Evolutionary conservation across 2,888 invertebrate species (phyloP).

Genomic region (Hemicrepidius hirtus): DNA sequence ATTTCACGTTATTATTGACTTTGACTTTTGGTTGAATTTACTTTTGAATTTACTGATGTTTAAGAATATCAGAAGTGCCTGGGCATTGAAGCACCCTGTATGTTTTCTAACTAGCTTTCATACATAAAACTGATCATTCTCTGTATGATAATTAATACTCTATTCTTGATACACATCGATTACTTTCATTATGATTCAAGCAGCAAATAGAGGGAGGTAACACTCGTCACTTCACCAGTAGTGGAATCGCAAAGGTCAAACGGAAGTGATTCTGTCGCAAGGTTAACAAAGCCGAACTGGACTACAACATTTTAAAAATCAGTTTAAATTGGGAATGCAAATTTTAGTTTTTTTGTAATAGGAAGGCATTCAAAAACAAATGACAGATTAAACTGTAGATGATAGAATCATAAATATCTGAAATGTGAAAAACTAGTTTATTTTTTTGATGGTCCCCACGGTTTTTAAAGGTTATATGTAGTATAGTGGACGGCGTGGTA

Average conservation of each 20-base stretch:
- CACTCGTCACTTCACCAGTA: background rate
- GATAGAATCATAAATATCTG: slow-evolving; percentile 1
- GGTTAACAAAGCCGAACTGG: slow-evolving; percentile 8
- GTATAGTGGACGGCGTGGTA: slow-evolving; percentile 46
- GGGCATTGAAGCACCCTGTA: no score
- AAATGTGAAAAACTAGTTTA: slow-evolving; percentile 34
- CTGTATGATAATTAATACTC: no score
- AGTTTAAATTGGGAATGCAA: slow-evolving; percentile 20
- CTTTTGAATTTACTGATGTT: no score
- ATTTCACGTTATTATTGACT: no score
- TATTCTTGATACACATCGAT: no score
- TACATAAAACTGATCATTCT: no score
- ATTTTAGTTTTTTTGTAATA: slow-evolving; percentile 1
- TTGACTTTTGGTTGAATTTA: no score
- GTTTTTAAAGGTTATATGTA: slow-evolving; percentile 58
- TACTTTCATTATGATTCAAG: background rate
- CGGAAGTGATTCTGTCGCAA: slow-evolving; percentile 26
- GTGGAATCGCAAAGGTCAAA: slow-evolving; percentile 9
- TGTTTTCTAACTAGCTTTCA: no score
- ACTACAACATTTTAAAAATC: background rate
- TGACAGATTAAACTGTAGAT: background rate
- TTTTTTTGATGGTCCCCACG: slow-evolving; percentile 63
- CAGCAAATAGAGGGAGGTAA: background rate
- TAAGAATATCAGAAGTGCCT: no score
- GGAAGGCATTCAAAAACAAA: slow-evolving; percentile 3